Percentiles rank a stretch among this genome's conserved stretches.
Conservation (phyloP, 2,888 invertebrate genomes). For the Crioceris asparagi region DNA sequence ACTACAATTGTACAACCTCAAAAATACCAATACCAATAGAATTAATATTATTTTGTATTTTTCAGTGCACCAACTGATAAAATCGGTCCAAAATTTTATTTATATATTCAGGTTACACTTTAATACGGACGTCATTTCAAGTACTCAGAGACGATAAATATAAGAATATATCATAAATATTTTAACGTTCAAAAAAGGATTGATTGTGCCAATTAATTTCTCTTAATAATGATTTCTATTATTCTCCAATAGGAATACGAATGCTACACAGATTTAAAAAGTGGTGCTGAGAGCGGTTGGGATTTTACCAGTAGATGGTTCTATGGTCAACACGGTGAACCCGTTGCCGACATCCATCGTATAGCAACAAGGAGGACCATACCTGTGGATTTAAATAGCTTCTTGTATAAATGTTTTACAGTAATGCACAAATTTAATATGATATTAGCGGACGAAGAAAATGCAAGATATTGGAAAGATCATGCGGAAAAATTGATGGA, state of each 20-base stretch:
- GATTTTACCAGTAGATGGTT: slow-evolving; percentile 81
- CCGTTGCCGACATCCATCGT: slow-evolving; percentile 41
- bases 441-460: slow-evolving; percentile 40
- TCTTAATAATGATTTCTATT: too few relatives aligned
- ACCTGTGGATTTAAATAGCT: slow-evolving; percentile 74
- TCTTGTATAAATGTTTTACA: slow-evolving; percentile 58
- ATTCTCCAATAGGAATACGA: slow-evolving; percentile 30
- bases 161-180: too few relatives aligned
- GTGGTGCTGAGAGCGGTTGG: slow-evolving; percentile 73
- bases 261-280: slow-evolving; percentile 47
- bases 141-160: too few relatives aligned
- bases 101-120: too few relatives aligned
- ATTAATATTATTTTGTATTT: too few relatives aligned
- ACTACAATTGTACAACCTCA: too few relatives aligned
- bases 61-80: too few relatives aligned
- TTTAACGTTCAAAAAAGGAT: too few relatives aligned
- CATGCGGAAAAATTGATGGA: slow-evolving; percentile 37
- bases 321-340: slow-evolving; percentile 41
- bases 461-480: slow-evolving; percentile 43
- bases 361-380: slow-evolving; percentile 57
- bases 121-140: too few relatives aligned
- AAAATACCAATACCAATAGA: too few relatives aligned
- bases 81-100: too few relatives aligned
- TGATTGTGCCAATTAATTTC: too few relatives aligned
- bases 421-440: slow-evolving; percentile 51